Percentiles rank a stretch among this genome's conserved stretches.
phyloP scores from a whole-genome alignment of 2,113 vertebrate species.

The Sakesphorus luctuosus region DNA sequence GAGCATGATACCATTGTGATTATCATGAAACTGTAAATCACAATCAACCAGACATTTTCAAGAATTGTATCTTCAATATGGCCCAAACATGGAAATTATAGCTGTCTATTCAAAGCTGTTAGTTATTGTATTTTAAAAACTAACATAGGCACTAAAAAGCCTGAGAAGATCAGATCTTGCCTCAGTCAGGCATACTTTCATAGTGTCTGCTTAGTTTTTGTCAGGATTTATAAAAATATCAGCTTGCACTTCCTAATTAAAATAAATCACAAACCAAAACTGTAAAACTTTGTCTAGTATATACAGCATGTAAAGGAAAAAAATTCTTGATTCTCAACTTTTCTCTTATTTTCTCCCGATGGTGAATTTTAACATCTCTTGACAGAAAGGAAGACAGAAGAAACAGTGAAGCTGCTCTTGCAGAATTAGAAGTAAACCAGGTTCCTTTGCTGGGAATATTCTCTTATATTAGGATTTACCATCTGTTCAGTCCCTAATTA shows the following conservation, averaged over 20 bases:
- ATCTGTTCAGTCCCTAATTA: constrained; percentile 2
- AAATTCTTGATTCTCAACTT: background rate
- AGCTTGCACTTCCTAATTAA: background rate
- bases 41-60: background rate
- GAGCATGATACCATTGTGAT: background rate
- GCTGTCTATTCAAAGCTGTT: background rate
- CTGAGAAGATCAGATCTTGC: background rate
- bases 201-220: background rate
- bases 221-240: background rate
- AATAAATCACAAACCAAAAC: background rate
- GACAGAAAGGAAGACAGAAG: background rate
- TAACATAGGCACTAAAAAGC: background rate
- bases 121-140: background rate
- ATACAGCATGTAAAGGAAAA: background rate
- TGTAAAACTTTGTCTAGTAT: background rate
- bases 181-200: background rate
- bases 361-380: background rate
- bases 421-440: background rate
- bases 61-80: background rate
- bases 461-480: constrained; percentile 14
- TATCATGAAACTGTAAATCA: background rate
- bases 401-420: background rate
- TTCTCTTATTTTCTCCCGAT: background rate
- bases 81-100: background rate
- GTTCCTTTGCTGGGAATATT: background rate